These are phyloP conservation scores for Cnemophilus loriae DNA, from an alignment of 2,113 vertebrate genomes.

Conservation along the genomic window DNA sequence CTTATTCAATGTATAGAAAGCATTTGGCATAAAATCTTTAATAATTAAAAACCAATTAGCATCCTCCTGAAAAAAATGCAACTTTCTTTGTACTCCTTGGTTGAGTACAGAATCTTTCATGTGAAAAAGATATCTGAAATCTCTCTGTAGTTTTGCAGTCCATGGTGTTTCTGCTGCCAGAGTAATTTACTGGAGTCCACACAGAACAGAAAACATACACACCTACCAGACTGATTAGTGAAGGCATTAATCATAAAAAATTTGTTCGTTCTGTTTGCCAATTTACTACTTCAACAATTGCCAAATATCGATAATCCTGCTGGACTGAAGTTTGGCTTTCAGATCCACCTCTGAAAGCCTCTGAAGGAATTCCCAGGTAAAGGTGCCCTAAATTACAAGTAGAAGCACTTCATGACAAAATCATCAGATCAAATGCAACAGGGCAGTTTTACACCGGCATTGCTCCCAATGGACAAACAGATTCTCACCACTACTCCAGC, in stretches of 20 bases:
- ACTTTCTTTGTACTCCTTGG: background rate
- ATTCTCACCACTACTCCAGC: conserved; percentile 31
- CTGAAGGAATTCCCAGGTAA: background rate
- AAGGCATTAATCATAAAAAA: background rate
- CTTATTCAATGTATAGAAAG: background rate
- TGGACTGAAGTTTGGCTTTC: background rate
- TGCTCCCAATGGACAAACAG: background rate
- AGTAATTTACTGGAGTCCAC: background rate
- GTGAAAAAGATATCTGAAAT: background rate
- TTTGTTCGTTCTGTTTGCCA: background rate
- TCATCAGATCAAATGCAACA: background rate
- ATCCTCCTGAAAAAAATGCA: background rate
- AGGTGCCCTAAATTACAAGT: background rate
- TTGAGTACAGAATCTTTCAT: background rate
- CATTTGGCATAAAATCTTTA: background rate
- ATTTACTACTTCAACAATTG: background rate
- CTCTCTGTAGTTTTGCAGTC: background rate
- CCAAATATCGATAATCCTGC: background rate
- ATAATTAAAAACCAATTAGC: background rate
- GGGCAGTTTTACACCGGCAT: background rate
- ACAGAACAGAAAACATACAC: background rate
- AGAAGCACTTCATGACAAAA: background rate
- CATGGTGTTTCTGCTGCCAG: background rate
- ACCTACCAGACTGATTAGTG: background rate
- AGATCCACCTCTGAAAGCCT: background rate